These are phyloP conservation scores for Laupala kohalensis DNA, from an alignment of 1,140 invertebrate species.

Conservation along the genomic window DNA sequence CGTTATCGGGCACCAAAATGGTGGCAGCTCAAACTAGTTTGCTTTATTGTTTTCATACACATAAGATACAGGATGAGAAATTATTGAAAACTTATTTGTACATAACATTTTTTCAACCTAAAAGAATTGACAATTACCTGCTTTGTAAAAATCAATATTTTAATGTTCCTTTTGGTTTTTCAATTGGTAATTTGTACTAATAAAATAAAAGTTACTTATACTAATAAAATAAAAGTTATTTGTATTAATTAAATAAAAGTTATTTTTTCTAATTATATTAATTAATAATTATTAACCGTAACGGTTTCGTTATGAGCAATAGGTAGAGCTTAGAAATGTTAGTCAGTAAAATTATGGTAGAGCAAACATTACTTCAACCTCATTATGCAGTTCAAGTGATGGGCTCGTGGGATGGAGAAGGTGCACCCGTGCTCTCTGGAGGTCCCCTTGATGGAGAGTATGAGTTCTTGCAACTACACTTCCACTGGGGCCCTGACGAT, in stretches of 20 bases:
- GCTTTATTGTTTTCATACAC: no score
- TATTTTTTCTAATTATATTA: background rate
- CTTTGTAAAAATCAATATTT: no score
- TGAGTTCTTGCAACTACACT: slow-evolving; percentile 32
- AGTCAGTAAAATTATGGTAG: background rate
- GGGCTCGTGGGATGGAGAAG: background rate
- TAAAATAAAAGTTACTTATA: background rate
- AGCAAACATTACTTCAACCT: background rate
- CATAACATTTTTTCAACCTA: no score
- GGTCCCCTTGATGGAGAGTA: slow-evolving; percentile 25
- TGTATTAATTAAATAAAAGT: background rate
- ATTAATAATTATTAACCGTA: background rate
- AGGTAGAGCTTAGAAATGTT: no score
- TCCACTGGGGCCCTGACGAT: slow-evolving; percentile 36
- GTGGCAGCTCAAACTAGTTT: no score
- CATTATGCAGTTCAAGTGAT: slow-evolving; percentile 10
- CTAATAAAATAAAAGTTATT: background rate
- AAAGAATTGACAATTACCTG: no score
- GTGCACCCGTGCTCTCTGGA: slow-evolving; percentile 6
- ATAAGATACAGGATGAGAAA: no score
- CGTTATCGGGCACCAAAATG: no score
- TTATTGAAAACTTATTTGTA: no score
- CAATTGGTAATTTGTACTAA: background rate
- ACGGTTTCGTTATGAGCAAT: no score
- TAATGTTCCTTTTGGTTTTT: background rate